Evolutionary conservation across 1,140 invertebrate genomes (phyloP).

Genomic region (Macrobrachium rosenbergii): DNA sequence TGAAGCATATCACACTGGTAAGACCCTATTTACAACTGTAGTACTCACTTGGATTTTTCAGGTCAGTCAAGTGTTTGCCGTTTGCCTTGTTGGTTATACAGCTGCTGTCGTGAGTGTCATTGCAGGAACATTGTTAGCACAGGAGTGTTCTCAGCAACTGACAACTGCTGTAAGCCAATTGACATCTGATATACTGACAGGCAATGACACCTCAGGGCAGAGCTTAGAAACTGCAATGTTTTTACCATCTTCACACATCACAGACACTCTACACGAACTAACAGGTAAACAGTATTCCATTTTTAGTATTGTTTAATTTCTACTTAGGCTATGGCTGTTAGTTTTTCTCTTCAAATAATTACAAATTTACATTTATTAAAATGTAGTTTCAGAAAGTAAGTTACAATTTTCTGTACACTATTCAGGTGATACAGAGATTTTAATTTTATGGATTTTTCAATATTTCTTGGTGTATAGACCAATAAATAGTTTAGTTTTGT

Average conservation of each 20-base stretch:
- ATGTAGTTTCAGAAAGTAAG: too few relatives aligned
- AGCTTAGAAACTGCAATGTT: conserved; percentile 4
- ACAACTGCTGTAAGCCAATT: conserved; percentile 17
- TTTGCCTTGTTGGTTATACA: conserved; percentile 80
- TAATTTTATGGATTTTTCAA: too few relatives aligned
- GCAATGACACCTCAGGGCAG: conserved; percentile 21
- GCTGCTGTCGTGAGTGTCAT: conserved; percentile 80
- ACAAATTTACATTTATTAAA: neutral
- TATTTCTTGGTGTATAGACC: too few relatives aligned
- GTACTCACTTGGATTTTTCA: conserved; percentile 66
- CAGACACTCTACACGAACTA: neutral
- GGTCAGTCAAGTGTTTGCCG: conserved; percentile 73
- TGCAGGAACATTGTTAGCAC: conserved; percentile 67
- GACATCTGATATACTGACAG: conserved; percentile 11
- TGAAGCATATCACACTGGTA: neutral
- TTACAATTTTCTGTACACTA: too few relatives aligned
- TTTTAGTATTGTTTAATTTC: neutral
- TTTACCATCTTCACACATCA: neutral
- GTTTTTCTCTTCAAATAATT: neutral
- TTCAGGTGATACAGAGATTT: too few relatives aligned
- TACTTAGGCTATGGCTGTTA: neutral
- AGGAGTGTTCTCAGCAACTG: conserved; percentile 46
- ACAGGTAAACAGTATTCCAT: too few relatives aligned
- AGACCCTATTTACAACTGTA: conserved; percentile 5
- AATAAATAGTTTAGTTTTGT: too few relatives aligned